phyloP scores from a whole-genome alignment of 2,113 vertebrate species.

The Lynx canadensis region DNA sequence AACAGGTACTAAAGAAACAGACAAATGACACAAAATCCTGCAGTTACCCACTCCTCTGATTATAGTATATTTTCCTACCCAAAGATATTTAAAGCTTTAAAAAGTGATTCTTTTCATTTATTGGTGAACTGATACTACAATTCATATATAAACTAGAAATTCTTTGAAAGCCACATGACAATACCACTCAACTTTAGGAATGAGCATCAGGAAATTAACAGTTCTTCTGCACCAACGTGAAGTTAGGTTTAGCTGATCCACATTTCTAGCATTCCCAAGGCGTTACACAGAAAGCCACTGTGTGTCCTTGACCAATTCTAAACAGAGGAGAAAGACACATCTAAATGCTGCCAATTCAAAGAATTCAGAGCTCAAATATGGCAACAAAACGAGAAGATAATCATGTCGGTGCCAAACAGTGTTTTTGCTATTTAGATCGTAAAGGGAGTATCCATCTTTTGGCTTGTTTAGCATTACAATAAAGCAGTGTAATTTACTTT shows the following conservation, averaged over 20 bases:
- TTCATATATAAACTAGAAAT: not conserved
- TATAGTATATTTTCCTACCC: not conserved
- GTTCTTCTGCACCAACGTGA: not conserved
- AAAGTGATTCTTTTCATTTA: not conserved
- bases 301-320: not conserved
- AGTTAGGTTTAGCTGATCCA: not conserved
- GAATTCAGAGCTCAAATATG: not conserved
- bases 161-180: not conserved
- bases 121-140: not conserved
- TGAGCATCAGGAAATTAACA: not conserved
- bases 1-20: not conserved
- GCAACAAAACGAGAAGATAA: not conserved
- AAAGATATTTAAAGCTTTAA: not conserved
- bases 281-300: not conserved
- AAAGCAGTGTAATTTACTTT: not conserved
- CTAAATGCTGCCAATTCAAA: not conserved
- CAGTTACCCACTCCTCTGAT: not conserved
- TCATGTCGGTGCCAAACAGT: not conserved
- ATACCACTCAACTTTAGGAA: not conserved
- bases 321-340: not conserved
- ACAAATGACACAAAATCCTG: not conserved
- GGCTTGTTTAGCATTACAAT: not conserved
- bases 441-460: not conserved
- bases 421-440: slow-evolving; percentile 30
- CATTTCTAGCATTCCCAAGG: not conserved